Evolutionary conservation across 2,888 invertebrate species (phyloP), one percentile per base, ranked within the genome.

Genomic region (Sericinus montela): DNA sequence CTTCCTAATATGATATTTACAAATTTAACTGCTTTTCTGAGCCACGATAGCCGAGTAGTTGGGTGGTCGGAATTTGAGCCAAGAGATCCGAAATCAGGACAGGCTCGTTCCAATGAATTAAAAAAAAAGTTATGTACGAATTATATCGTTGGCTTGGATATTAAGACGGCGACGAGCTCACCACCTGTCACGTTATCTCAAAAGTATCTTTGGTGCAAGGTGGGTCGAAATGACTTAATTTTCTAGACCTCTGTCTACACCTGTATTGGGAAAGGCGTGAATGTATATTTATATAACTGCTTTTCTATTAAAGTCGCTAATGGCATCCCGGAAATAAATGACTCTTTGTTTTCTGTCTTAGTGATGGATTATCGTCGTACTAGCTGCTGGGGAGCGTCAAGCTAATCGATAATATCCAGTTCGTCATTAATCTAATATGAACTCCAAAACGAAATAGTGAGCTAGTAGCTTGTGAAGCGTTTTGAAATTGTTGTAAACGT

Each of bases 351-450:
- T 38, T 29, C 29, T 29, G 40, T 40, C 40, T 29, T 6, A 29
- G 15, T 40, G 40, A 40, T 40, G 14, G 29, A 40, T 40, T 40
- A 29, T 40, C 11, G 13, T 0, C 11, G 13, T 11, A 38, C 7
- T 25, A 7, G 14, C 29, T 40, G n/a, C 29, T 29, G 7, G 40
- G 29, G 28, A 39, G 25, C 23, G 25, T 25, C 9, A 15, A 0
- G 28, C 15, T 29, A 29, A 40, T 29, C 40, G 15, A 40, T 40
- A 40, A 14, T 14, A 15, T 10, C 14, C 29, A 9, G 10, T 29
- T 40, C 7, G 5, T 28, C 15, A 29, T 40, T 40, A 40, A 15
- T 30, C 15, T 29, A 40, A 9, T 79, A 77, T 73, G 79, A 76
- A 81, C 29, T 36, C 29, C 4, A 1, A 15, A 35, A 6, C 8